phyloP scores from a whole-genome alignment of 2,113 vertebrate genomes.

The Notarius quadriscutis region DNA sequence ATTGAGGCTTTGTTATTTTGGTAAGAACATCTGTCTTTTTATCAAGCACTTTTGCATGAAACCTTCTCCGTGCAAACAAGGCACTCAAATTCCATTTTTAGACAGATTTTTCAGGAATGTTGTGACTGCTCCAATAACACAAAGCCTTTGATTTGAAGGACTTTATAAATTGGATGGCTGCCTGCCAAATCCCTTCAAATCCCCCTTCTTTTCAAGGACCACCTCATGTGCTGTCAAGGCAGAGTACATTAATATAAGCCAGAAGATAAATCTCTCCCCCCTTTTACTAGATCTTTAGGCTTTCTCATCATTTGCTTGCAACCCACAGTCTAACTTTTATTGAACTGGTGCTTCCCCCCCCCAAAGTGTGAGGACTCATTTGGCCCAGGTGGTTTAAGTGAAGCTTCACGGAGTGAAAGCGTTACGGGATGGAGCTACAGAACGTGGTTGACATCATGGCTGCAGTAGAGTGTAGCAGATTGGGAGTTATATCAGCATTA shows the following conservation, averaged over 20 bases:
- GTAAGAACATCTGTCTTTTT: conserved; percentile 6
- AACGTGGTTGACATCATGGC: conserved; percentile 63
- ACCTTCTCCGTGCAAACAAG: neutral
- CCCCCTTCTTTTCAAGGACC: conserved; percentile 21
- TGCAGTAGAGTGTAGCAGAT: conserved; percentile 45
- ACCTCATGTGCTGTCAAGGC: conserved; percentile 7
- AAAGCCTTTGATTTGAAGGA: conserved; percentile 28
- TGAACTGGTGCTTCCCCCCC: neutral
- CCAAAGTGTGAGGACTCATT: neutral
- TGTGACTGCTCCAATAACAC: conserved; percentile 11
- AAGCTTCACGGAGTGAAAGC: conserved; percentile 45
- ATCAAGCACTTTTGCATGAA: conserved; percentile 7
- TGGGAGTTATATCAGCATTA: conserved; percentile 65
- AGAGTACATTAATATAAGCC: conserved; percentile 1
- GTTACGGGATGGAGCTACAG: conserved; percentile 65
- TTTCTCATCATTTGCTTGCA: neutral
- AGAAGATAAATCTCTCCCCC: neutral
- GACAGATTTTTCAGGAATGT: conserved; percentile 9
- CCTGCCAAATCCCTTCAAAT: conserved; percentile 22
- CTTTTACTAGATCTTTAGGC: neutral
- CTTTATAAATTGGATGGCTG: conserved; percentile 18
- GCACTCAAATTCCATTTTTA: neutral
- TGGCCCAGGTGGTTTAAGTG: neutral
- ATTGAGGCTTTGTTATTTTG: neutral
- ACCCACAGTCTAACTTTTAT: neutral